These are phyloP conservation scores for Xenentodon cancila DNA, from an alignment of 2,797 vertebrate genomes.

Conservation along the genomic window DNA sequence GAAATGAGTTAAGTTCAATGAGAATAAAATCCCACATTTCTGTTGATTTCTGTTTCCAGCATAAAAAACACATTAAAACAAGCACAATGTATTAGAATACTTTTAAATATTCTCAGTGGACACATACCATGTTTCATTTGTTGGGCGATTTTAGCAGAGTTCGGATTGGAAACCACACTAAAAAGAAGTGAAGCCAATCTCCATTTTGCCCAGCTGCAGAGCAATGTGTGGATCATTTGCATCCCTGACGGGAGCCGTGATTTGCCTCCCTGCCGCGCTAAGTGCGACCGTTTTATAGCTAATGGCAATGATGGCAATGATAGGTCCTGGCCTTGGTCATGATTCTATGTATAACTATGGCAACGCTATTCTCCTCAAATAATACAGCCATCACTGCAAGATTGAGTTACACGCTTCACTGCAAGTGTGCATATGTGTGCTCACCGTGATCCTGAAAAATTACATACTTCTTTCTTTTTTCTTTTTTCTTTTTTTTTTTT, in stretches of 20 bases:
- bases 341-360: slow-evolving; percentile 44
- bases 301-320: slow-evolving; percentile 74
- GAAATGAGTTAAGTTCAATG: no score
- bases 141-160: neutral
- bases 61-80: neutral
- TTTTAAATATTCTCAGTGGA: neutral
- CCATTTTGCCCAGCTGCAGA: slow-evolving; percentile 54
- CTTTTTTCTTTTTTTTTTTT: slow-evolving; percentile 14
- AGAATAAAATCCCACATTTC: no score
- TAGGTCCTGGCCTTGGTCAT: slow-evolving; percentile 63
- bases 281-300: slow-evolving; percentile 60
- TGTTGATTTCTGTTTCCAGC: neutral
- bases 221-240: slow-evolving; percentile 62
- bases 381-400: slow-evolving; percentile 37
- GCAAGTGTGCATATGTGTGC: slow-evolving; percentile 7
- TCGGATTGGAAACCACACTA: neutral
- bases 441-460: slow-evolving; percentile 23
- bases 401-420: slow-evolving; percentile 38
- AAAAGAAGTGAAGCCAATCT: slow-evolving; percentile 5
- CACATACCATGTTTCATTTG: neutral
- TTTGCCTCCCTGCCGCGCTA: slow-evolving; percentile 52
- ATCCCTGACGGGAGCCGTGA: slow-evolving; percentile 57
- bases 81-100: neutral
- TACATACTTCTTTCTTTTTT: no score
- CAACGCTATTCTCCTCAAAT: slow-evolving; percentile 41